phyloP scores from a whole-genome alignment of 2,888 invertebrate genomes.

The Pasiphila rectangulata region DNA sequence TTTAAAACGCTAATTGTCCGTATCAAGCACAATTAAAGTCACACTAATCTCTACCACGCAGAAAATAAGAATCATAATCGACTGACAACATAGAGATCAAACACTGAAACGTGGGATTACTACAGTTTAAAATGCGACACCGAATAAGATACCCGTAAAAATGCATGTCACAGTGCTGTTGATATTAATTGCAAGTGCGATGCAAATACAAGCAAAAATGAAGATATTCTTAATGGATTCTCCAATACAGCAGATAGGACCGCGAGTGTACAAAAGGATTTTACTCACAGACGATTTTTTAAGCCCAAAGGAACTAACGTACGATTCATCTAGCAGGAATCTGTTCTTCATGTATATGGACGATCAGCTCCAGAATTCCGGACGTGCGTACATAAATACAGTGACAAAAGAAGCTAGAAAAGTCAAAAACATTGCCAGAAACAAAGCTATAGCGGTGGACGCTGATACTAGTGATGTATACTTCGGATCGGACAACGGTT shows the following conservation, averaged over 20 bases:
- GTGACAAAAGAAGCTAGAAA: constrained; percentile 56
- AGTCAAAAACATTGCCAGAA: constrained; percentile 59
- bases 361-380: constrained; percentile 59
- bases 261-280: constrained; percentile 60
- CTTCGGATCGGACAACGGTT: constrained; percentile 67
- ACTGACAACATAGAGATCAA: constrained; percentile 36
- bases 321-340: constrained; percentile 66
- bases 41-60: constrained; percentile 26
- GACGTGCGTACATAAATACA: constrained; percentile 60
- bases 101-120: constrained; percentile 39
- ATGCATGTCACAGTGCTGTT: constrained; percentile 36
- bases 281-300: constrained; percentile 53
- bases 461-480: constrained; percentile 62
- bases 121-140: constrained; percentile 46
- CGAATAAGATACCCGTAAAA: constrained; percentile 40
- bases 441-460: constrained; percentile 68
- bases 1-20: constrained; percentile 41
- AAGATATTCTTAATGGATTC: constrained; percentile 53
- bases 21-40: constrained; percentile 32
- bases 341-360: constrained; percentile 74
- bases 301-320: constrained; percentile 62
- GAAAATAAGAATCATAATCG: constrained; percentile 39
- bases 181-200: constrained; percentile 34
- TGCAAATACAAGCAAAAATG: constrained; percentile 50
- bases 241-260: constrained; percentile 58